Conservation (phyloP, 1,140 invertebrate genomes). For the Cotesia typhae region DNA sequence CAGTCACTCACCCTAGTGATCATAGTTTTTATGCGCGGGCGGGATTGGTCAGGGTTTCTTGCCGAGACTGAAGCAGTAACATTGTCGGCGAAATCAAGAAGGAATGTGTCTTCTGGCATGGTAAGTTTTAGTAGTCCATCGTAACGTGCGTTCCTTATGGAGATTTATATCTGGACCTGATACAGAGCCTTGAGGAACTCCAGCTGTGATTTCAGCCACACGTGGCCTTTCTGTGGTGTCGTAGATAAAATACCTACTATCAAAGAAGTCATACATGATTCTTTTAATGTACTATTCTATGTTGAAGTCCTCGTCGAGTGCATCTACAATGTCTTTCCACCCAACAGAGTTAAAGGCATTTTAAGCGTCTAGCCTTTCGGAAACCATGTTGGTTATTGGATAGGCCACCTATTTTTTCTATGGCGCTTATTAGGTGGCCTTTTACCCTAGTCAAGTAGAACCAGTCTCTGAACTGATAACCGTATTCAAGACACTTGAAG, state of each 20-base stretch:
- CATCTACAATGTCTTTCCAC: constrained; percentile 35
- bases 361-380: constrained; percentile 32
- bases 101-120: constrained; percentile 22
- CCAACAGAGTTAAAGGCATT: constrained; percentile 38
- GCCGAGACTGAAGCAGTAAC: background rate
- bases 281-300: background rate
- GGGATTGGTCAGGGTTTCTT: too few relatives aligned
- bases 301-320: constrained; percentile 17
- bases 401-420: constrained; percentile 32
- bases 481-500: too few relatives aligned
- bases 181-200: constrained; percentile 30
- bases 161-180: constrained; percentile 37
- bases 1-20: too few relatives aligned
- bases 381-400: constrained; percentile 41
- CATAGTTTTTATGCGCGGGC: too few relatives aligned
- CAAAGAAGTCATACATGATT: background rate
- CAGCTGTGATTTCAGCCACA: background rate
- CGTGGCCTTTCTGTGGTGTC: background rate
- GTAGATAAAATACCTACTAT: background rate
- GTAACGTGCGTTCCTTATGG: constrained; percentile 36
- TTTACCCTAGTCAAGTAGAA: too few relatives aligned
- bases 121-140: constrained; percentile 38
- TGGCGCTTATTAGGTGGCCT: background rate
- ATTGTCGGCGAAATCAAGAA: constrained; percentile 24
- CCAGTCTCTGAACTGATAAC: too few relatives aligned